Evolutionary conservation across 2,113 vertebrate species (phyloP).

Genomic region (Loxodonta africana): DNA sequence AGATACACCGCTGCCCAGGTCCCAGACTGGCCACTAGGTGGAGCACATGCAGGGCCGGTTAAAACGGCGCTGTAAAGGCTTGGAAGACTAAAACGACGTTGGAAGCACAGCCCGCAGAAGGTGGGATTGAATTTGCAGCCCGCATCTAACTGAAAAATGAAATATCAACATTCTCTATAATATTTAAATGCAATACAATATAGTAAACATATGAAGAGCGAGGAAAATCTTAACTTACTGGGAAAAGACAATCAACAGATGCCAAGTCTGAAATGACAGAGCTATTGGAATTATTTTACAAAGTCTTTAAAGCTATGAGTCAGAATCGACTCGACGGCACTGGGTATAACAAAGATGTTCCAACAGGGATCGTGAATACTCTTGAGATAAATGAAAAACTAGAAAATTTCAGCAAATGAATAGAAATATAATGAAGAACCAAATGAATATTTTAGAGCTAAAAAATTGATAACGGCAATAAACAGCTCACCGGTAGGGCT

Average conservation of each 20-base stretch:
- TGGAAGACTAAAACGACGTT: background rate
- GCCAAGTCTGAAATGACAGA: background rate
- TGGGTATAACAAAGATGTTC: background rate
- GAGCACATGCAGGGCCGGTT: background rate
- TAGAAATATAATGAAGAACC: background rate
- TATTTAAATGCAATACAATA: background rate
- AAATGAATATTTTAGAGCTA: background rate
- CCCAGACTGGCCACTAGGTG: background rate
- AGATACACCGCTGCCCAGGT: background rate
- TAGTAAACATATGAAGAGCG: background rate
- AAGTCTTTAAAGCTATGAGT: background rate
- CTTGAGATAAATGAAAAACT: constrained; percentile 43
- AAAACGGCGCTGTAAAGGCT: background rate
- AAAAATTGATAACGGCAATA: background rate
- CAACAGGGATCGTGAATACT: background rate
- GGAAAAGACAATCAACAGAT: background rate
- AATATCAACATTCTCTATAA: background rate
- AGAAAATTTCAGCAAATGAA: background rate
- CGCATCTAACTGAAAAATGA: background rate
- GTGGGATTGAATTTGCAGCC: background rate
- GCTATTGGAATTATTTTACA: background rate
- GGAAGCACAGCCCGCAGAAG: background rate
- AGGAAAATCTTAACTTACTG: background rate
- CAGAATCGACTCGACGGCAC: no score
- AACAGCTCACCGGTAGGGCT: background rate